These are phyloP conservation scores for Leptodactylus fallax DNA, from an alignment of 2,797 vertebrate species.

Conservation along the genomic window DNA sequence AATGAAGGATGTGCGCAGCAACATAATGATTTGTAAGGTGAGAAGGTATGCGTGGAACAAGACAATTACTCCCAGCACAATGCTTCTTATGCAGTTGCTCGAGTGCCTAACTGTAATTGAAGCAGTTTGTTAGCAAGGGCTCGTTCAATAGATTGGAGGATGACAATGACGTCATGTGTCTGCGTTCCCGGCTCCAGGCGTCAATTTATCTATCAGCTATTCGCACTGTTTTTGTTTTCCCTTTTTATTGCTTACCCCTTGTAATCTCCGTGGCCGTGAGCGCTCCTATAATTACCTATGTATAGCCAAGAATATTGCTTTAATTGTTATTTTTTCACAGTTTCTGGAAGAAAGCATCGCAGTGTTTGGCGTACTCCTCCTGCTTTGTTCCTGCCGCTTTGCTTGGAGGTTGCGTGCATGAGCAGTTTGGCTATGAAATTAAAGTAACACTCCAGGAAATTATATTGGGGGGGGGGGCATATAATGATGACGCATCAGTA, in stretches of 20 bases:
- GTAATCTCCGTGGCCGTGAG: too few species aligned
- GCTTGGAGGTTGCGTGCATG: too few species aligned
- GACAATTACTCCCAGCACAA: slow-evolving; percentile 31
- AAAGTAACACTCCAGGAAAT: too few species aligned
- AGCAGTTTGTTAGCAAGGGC: slow-evolving; percentile 22
- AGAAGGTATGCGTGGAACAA: slow-evolving; percentile 42
- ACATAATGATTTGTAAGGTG: slow-evolving; percentile 55
- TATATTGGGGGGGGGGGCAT: too few species aligned
- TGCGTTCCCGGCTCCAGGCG: slow-evolving; percentile 8
- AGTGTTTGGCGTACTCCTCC: too few species aligned
- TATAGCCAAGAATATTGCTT: background rate
- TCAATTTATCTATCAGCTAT: slow-evolving; percentile 36
- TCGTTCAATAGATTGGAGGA: background rate
- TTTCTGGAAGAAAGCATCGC: too few species aligned
- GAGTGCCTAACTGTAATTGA: slow-evolving; percentile 40
- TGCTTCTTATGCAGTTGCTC: slow-evolving; percentile 11
- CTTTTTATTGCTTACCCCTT: background rate
- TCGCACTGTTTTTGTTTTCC: background rate
- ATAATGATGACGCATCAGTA: too few species aligned
- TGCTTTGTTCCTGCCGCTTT: too few species aligned
- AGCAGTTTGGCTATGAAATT: too few species aligned
- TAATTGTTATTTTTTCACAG: background rate
- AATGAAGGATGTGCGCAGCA: slow-evolving; percentile 46
- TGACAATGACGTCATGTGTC: background rate
- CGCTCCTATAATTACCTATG: background rate